A percentile compares a stretch with the other conserved stretches of the same genome.
Evolutionary conservation across 2,797 vertebrate genomes (phyloP).

Genomic region (Chrysocyon brachyurus): DNA sequence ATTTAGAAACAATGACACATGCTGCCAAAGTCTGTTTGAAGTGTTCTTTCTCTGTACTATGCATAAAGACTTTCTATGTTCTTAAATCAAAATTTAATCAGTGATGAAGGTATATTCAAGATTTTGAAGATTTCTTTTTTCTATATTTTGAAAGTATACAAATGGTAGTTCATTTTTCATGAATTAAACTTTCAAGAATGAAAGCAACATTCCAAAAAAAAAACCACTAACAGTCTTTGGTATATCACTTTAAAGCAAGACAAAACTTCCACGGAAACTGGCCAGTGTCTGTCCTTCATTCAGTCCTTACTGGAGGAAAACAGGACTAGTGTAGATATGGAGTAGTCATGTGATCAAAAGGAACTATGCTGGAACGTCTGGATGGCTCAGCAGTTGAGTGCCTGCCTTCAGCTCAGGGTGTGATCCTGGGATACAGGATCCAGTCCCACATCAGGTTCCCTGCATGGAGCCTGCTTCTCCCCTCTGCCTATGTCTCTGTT

Average conservation of each 20-base stretch:
- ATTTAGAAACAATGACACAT: slow-evolving; percentile 86
- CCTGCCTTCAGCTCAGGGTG: no score
- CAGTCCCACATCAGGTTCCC: no score
- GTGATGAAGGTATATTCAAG: slow-evolving; percentile 73
- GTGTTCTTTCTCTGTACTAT: slow-evolving; percentile 75
- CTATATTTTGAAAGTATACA: slow-evolving; percentile 58
- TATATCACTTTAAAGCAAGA: slow-evolving; percentile 17
- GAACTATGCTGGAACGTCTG: no score
- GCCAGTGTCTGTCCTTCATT: background rate
- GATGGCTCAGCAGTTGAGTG: no score
- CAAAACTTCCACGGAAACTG: background rate
- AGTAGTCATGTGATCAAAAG: background rate
- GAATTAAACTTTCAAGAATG: slow-evolving; percentile 29
- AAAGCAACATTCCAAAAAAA: background rate
- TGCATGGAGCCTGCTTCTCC: no score
- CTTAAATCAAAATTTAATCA: slow-evolving; percentile 77
- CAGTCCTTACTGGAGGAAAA: background rate
- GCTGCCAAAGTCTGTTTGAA: slow-evolving; percentile 84
- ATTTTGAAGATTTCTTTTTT: slow-evolving; percentile 13
- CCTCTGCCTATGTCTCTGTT: no score
- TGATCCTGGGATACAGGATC: no score
- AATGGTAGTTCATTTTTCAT: background rate
- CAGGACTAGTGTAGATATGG: background rate
- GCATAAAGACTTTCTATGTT: slow-evolving; percentile 74
- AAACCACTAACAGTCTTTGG: background rate